Percentiles rank a stretch among this genome's conserved stretches.
phyloP scores from a whole-genome alignment of 2,113 vertebrate genomes.

The Corynorhinus townsendii region DNA sequence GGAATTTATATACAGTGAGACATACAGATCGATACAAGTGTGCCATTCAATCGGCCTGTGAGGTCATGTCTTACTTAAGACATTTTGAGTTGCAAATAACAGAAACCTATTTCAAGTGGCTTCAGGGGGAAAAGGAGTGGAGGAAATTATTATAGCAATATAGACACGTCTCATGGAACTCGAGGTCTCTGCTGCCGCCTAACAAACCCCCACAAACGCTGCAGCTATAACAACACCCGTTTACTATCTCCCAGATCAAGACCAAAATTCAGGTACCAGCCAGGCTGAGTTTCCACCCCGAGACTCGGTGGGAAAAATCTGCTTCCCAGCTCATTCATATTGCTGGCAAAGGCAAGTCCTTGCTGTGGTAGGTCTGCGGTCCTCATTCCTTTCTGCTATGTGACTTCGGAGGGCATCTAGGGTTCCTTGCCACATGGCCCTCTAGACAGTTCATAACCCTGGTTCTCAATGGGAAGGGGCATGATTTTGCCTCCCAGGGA shows the following conservation, averaged over 20 bases:
- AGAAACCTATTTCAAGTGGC: background rate
- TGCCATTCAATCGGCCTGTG: background rate
- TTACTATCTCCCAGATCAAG: background rate
- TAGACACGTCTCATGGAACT: background rate
- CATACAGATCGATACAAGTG: background rate
- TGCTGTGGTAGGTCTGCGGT: background rate
- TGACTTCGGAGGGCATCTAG: background rate
- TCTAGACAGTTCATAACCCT: no score
- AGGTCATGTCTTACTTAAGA: background rate
- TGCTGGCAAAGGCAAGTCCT: background rate
- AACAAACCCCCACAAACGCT: background rate
- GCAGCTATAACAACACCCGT: background rate
- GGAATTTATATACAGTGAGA: background rate
- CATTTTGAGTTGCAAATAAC: background rate
- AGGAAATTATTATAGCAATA: background rate
- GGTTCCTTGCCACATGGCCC: background rate
- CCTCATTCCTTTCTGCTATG: background rate
- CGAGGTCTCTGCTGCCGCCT: background rate
- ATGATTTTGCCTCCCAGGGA: background rate
- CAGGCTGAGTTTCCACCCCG: background rate
- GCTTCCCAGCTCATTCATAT: background rate
- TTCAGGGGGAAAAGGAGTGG: background rate
- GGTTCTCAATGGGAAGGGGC: background rate
- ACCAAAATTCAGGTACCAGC: background rate
- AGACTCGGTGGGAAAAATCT: background rate